Percentiles rank a stretch among this genome's conserved stretches.
phyloP scores from a whole-genome alignment of 1,140 invertebrate genomes.

The Trichonephila clavipes region DNA sequence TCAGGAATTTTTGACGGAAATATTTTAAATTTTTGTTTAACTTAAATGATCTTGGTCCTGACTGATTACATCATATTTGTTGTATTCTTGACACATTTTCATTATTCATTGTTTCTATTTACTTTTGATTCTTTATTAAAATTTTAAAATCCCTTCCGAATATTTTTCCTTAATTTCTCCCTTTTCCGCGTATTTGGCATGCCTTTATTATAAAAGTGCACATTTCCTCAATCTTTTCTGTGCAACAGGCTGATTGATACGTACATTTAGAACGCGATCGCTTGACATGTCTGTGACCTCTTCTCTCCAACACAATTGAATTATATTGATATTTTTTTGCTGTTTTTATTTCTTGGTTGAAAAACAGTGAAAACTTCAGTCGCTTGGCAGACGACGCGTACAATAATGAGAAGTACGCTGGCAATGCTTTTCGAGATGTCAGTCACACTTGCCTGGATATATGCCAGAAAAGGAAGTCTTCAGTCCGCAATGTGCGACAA shows the following conservation, averaged over 20 bases:
- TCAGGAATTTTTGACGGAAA: no score
- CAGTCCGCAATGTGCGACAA: neutral
- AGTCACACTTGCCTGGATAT: constrained; percentile 31
- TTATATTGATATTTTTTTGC: neutral
- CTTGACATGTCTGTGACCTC: constrained; percentile 18
- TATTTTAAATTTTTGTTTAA: no score
- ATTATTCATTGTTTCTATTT: neutral
- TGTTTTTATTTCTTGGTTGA: neutral
- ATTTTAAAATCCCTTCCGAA: neutral
- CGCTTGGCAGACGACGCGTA: constrained; percentile 59
- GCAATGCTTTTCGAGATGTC: constrained; percentile 33
- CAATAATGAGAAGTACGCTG: constrained; percentile 31
- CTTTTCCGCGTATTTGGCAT: neutral
- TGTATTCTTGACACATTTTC: neutral
- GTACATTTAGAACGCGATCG: neutral
- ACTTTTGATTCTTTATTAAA: neutral
- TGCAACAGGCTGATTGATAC: neutral
- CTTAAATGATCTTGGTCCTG: no score
- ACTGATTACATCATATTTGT: no score
- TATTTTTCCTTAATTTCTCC: neutral
- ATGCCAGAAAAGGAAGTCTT: constrained; percentile 22
- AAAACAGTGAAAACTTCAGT: neutral
- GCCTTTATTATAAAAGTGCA: neutral
- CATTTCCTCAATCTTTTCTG: neutral
- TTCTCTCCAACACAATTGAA: constrained; percentile 41